Evolutionary conservation across 2,113 vertebrate genomes (phyloP).

Genomic region (Climacteris rufus): DNA sequence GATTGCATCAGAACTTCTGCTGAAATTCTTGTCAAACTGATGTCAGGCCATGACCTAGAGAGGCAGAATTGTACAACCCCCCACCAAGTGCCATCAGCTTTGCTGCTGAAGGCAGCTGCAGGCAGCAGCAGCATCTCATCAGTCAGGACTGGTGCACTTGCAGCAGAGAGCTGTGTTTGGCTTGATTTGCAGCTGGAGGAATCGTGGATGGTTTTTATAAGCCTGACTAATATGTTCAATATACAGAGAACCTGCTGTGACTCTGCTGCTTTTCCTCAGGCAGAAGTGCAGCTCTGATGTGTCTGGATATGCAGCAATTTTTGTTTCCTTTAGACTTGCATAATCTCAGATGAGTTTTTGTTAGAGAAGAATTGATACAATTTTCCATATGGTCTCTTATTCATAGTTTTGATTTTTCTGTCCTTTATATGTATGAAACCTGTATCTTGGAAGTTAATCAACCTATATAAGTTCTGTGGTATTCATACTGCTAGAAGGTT

Average conservation of each 20-base stretch:
- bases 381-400: neutral
- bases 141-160: neutral
- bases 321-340: neutral
- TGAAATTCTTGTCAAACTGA: neutral
- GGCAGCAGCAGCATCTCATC: neutral
- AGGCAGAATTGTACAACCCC: neutral
- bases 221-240: neutral
- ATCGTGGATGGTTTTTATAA: neutral
- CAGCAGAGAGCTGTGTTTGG: neutral
- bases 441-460: neutral
- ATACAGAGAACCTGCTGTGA: neutral
- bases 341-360: neutral
- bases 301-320: neutral
- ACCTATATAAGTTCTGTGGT: neutral
- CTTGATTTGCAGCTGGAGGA: neutral
- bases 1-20: neutral
- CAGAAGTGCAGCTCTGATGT: neutral
- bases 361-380: neutral
- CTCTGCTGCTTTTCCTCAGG: neutral
- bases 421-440: neutral
- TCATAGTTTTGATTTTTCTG: neutral
- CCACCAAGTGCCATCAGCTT: fast-evolving
- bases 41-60: neutral
- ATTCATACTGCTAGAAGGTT: neutral
- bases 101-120: neutral